Evolutionary conservation across 1,140 invertebrate species (phyloP).

Genomic region (Lucilia sericata): DNA sequence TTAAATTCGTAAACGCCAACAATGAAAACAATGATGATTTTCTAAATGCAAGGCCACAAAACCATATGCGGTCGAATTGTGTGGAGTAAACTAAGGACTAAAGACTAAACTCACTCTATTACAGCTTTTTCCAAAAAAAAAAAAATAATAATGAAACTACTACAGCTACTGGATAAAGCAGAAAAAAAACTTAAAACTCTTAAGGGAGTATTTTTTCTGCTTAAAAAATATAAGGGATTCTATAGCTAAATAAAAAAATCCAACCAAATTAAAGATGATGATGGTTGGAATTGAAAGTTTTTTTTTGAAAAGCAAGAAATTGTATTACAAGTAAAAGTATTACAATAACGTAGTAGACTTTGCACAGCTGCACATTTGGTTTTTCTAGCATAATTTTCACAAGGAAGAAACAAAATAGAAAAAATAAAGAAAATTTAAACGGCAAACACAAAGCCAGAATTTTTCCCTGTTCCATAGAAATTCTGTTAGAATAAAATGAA

Average conservation of each 20-base stretch:
- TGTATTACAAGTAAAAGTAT: not conserved
- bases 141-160: not conserved
- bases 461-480: not conserved
- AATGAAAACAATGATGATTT: not conserved
- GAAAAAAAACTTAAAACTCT: not conserved
- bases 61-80: constrained; percentile 35
- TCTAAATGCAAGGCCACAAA: constrained; percentile 33
- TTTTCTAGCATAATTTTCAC: not conserved
- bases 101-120: not conserved
- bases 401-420: not conserved
- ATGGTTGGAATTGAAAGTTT: constrained; percentile 1
- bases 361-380: constrained; percentile 15
- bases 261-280: constrained; percentile 38
- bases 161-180: no score
- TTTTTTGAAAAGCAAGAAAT: not conserved
- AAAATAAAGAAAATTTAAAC: not conserved
- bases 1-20: not conserved
- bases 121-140: not conserved
- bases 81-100: not conserved
- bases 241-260: not conserved
- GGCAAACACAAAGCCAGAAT: not conserved
- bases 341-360: not conserved
- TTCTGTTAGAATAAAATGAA: constrained; percentile 40
- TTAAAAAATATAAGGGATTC: constrained; percentile 20
- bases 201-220: not conserved